These are phyloP conservation scores for Ostrea denselamellosa DNA, from an alignment of 1,140 invertebrate species.

Conservation along the genomic window DNA sequence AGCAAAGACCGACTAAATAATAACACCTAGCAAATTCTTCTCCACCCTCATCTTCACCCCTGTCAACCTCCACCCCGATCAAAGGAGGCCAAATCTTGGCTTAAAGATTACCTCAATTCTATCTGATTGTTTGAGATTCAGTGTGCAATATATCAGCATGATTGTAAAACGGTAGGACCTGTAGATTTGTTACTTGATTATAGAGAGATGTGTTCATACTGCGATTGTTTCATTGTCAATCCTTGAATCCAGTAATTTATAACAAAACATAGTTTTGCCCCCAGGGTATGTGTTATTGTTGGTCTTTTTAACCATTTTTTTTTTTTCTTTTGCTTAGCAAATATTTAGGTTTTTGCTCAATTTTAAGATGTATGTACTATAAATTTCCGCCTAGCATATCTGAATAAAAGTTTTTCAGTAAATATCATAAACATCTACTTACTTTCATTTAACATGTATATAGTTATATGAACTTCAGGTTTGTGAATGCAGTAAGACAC, in stretches of 20 bases:
- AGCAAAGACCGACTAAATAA: constrained; percentile 43
- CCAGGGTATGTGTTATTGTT: neutral
- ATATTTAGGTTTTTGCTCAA: constrained; percentile 12
- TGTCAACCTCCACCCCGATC: neutral
- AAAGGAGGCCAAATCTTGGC: neutral
- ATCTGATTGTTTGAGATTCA: neutral
- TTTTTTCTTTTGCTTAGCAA: neutral
- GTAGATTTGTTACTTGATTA: neutral
- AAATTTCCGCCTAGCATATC: neutral
- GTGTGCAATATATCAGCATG: neutral
- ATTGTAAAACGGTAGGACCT: neutral
- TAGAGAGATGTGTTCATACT: neutral
- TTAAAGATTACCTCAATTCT: neutral
- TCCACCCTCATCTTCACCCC: neutral
- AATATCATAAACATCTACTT: no score
- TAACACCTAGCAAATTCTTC: neutral
- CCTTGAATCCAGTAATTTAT: neutral
- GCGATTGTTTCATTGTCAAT: neutral
- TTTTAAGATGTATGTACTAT: neutral
- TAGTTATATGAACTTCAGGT: no score
- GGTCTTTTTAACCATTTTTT: neutral
- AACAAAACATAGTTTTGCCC: neutral
- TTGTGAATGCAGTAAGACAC: no score
- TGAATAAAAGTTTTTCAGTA: no score
- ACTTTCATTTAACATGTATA: no score